Base-by-base conservation (phyloP, 2,888 invertebrate species). In the Drosophila hamatofila region DNA sequence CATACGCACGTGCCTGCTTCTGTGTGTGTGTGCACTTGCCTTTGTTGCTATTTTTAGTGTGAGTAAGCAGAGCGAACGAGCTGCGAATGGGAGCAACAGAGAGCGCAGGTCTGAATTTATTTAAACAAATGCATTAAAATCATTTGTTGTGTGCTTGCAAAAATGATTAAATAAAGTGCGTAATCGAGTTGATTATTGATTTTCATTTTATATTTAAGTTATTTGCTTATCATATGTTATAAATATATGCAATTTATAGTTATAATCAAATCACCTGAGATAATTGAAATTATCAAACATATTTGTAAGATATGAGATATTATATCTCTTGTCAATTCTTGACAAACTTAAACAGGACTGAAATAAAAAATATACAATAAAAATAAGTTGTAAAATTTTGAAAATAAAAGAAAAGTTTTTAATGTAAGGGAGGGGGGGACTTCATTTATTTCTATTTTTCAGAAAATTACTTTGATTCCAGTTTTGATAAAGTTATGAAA, bases 31-130 rank as follows among this genome's bases (percentile, higher is more conserved):
- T 11, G 18, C 23, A 21, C 14, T 14, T 16, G 44, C 48, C n/a
- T 48, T 62, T 67, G 65, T 55, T 71, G 48, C 75, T 77, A 77
- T 79, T 75, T 77, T 75, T 77, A 75, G 66, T 61, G 60, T 58
- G 65, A 56, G 66, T 42, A 41, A 61, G 69, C 48, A 58, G 69
- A 64, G 46, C 49, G 18, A 25, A n/a, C 52, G 2, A 23, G 35
- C 21, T 16, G 4, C 25, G 25, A 4, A 23, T 66, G 65, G 49
- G 52, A 59, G 62, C 46, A 73, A 25, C 25, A 18, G 25, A 35
- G 65, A 42, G 49, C 51, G 37, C 51, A 52, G 48, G 49, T 51
- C 33, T 5, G 16, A 63, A 71, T 65, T 70, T 48, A 48, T 49
- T 79, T 58, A 49, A 60, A 44, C 33, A 61, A 78, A 55, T 75